Conservation (phyloP, 2,113 vertebrate species). For the Cyanoderma ruficeps region DNA sequence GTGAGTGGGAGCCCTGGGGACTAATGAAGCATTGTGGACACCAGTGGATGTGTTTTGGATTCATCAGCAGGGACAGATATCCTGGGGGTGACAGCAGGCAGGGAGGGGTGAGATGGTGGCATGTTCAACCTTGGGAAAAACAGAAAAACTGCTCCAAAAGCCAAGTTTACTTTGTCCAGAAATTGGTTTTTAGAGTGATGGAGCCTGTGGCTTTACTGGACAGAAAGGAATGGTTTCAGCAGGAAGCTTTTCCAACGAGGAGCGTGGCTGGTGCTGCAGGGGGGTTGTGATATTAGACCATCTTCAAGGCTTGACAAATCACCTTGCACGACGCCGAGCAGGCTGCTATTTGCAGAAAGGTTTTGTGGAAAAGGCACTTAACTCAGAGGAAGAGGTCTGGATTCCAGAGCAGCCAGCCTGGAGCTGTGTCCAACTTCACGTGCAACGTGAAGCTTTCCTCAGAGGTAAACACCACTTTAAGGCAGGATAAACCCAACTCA, state of each 20-base stretch:
- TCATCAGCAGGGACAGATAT: not conserved
- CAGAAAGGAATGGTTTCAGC: accelerated
- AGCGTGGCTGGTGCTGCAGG: accelerated
- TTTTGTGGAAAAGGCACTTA: not conserved
- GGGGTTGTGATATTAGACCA: accelerated
- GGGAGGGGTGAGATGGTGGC: accelerated
- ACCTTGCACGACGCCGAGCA: not conserved
- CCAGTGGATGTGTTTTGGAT: not conserved
- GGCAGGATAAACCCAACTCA: not conserved
- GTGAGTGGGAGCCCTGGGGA: not conserved
- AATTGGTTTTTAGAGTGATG: accelerated
- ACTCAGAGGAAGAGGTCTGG: not conserved
- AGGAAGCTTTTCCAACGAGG: not conserved
- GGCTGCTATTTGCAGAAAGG: not conserved
- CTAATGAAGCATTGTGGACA: accelerated
- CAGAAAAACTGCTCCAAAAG: not conserved
- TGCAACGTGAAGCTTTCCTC: not conserved
- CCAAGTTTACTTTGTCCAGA: not conserved
- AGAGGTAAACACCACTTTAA: not conserved
- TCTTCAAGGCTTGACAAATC: not conserved
- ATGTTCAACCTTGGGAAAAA: not conserved
- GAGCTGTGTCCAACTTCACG: not conserved
- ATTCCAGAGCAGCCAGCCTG: not conserved
- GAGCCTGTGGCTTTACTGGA: not conserved
- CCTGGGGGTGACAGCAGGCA: not conserved